Evolutionary conservation across 2,888 invertebrate species (phyloP).

Genomic region (Horisme vitalbata): DNA sequence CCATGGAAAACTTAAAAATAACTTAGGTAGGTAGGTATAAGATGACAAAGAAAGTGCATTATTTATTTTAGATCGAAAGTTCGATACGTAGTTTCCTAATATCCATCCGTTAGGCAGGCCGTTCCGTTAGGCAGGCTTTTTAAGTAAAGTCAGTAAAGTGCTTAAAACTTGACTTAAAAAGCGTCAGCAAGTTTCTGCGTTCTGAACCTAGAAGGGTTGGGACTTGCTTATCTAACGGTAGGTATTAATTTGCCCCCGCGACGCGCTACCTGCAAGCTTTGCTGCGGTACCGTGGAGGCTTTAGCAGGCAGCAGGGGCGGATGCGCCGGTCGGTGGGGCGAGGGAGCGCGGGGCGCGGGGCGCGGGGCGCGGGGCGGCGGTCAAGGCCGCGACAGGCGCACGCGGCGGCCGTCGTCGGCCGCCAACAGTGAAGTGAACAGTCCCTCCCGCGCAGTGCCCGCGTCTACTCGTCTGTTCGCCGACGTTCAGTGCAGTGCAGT

Average conservation of each 20-base stretch:
- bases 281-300: slow-evolving; percentile 2
- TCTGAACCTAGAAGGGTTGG: too few relatives aligned
- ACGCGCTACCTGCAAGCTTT: slow-evolving; percentile 10
- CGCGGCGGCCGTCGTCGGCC: slow-evolving; percentile 38
- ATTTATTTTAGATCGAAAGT: too few relatives aligned
- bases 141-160: too few relatives aligned
- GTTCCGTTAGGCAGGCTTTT: too few relatives aligned
- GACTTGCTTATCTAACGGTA: slow-evolving; percentile 27
- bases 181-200: too few relatives aligned
- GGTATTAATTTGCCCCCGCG: slow-evolving; percentile 5
- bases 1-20: too few relatives aligned
- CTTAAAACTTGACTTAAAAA: too few relatives aligned
- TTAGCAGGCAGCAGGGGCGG: slow-evolving; percentile 9
- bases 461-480: slow-evolving; percentile 27
- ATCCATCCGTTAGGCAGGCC: too few relatives aligned
- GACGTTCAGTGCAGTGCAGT: slow-evolving; percentile 44
- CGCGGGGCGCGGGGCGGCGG: slow-evolving; percentile 47
- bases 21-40: too few relatives aligned
- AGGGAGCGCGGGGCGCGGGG: slow-evolving; percentile 16
- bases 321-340: too few relatives aligned
- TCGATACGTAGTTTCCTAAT: too few relatives aligned
- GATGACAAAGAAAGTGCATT: too few relatives aligned
- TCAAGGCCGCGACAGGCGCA: slow-evolving; percentile 65
- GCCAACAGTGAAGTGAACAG: slow-evolving; percentile 32
- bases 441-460: slow-evolving; percentile 29